Conservation (phyloP, 37 sponge, comb jelly and placozoan genomes). For the Aplysina aerophoba region DNA sequence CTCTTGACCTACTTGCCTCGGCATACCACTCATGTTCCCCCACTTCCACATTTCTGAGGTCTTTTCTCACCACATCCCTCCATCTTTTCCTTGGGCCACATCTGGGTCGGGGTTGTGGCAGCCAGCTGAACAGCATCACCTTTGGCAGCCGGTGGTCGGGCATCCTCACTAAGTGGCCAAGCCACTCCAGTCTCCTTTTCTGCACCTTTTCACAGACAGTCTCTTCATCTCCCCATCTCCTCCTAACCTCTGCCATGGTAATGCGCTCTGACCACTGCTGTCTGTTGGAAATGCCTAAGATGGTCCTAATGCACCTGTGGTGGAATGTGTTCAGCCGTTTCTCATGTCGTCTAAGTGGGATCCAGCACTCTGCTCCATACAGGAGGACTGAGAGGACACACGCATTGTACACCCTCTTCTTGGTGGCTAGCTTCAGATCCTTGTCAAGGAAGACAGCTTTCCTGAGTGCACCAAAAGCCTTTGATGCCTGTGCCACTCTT, state of each 20-base stretch:
- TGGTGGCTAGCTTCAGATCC: slow-evolving; percentile 13
- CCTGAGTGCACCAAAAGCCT: slow-evolving; percentile 39
- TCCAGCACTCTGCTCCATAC: slow-evolving; percentile 46
- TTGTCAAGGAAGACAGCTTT: slow-evolving; percentile 40
- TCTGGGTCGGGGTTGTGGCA: neutral
- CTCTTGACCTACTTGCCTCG: slow-evolving; percentile 3
- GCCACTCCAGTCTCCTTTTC: slow-evolving; percentile 29
- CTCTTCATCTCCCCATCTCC: slow-evolving; percentile 41
- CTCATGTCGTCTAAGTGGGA: slow-evolving; percentile 23
- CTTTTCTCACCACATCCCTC: slow-evolving; percentile 13
- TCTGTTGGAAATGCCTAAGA: slow-evolving; percentile 40
- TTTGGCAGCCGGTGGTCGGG: slow-evolving; percentile 38
- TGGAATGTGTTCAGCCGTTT: slow-evolving; percentile 40
- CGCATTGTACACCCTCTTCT: slow-evolving; percentile 15
- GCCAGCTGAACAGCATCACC: slow-evolving; percentile 4
- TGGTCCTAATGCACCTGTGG: slow-evolving; percentile 43
- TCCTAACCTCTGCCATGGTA: slow-evolving; percentile 25
- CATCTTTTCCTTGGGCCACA: slow-evolving; percentile 30
- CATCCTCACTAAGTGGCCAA: slow-evolving; percentile 30
- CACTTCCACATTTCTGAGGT: neutral
- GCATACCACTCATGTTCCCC: slow-evolving; percentile 19
- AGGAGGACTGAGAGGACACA: slow-evolving; percentile 39
- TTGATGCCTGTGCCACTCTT: slow-evolving; percentile 32
- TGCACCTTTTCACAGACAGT: neutral
- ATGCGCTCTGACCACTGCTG: slow-evolving; percentile 39